These are phyloP conservation scores for Drosophila teissieri DNA, from an alignment of 1,140 invertebrate species.

Conservation along the genomic window DNA sequence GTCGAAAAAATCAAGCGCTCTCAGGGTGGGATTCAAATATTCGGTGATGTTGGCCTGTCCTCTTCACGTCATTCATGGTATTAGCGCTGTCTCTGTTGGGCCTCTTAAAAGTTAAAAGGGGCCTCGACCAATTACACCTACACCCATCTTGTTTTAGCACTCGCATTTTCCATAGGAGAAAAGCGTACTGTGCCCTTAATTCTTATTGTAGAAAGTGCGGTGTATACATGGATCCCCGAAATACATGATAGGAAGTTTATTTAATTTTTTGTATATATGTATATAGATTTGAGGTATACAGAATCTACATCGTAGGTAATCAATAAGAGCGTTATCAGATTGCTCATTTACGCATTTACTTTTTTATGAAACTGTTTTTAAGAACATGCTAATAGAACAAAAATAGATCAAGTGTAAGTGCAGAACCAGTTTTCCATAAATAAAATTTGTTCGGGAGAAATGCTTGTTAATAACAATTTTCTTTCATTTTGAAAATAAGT, in stretches of 20 bases:
- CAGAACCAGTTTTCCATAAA: not conserved
- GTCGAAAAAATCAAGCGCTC: not conserved
- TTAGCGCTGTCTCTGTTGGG: conserved; percentile 1
- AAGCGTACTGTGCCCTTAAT: not conserved
- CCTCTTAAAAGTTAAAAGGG: not conserved
- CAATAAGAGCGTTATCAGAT: not conserved
- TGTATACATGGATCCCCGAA: not conserved
- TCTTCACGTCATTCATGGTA: not conserved
- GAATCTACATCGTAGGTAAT: not conserved
- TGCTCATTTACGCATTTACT: not conserved
- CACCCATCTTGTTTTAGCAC: conserved; percentile 9
- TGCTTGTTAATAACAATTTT: no score
- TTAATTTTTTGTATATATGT: not conserved
- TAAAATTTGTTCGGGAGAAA: no score
- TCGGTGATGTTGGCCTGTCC: not conserved
- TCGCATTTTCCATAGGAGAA: not conserved
- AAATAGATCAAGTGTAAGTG: not conserved
- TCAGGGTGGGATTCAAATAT: not conserved
- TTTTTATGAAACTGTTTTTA: not conserved
- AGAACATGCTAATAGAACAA: not conserved
- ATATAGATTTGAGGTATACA: not conserved
- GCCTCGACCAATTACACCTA: not conserved
- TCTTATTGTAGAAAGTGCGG: not conserved
- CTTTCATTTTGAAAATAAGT: no score
- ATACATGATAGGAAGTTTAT: not conserved